Base-by-base conservation (phyloP, 2,888 invertebrate species). In the Trilocha varians region DNA sequence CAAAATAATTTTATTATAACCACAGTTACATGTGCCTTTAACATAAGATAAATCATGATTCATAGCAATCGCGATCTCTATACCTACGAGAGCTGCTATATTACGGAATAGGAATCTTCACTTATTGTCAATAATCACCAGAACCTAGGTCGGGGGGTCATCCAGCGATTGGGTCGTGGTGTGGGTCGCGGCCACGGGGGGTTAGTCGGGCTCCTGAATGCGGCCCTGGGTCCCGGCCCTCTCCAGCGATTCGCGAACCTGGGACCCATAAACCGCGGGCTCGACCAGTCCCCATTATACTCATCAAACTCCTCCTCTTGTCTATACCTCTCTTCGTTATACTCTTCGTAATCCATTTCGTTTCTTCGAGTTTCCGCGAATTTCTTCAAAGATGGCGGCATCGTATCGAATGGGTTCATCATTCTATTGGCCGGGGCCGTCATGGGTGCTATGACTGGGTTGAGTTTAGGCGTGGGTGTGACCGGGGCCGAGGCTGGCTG, bases 221-320 rank as follows among this genome's bases (percentile, higher is more conserved):
- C 71, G 62, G 67, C 70, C 63, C 78, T 47, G 13, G 83, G 84
- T 1, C 53, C 59, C 84, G 83, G 84, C 42, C 80, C 80, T 16
- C 84, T 62, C n/a, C n/a, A n/a, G n/a, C n/a, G n/a, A n/a, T n/a
- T n/a, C 0, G 83, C 84, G 53, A 77, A 84, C 45, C 80, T 53
- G 2, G 67, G 72, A 47, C 69, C 73, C 48, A 64, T 53, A 33
- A 65, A 63, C 36, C 60, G 62, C 0, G 53, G 50, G 1, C 44
- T 49, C 39, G 60, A 59, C 55, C 66, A 76, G 0, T 77, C 73
- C 16, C 48, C 48, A 4, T 69, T 64, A 16, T 58, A 69, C 1
- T 75, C 70, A 1, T 69, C 64, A 40, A 57, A 67, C 3, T 55
- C 56, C 0, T 62, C 55, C 2, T 49, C 36, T 50, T 16, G 16